Percentiles rank a stretch among this genome's conserved stretches.
These are phyloP conservation scores for Catalaphyllia jardinei DNA, from an alignment of 64 coral and sea anemone genomes.

Conservation along the genomic window DNA sequence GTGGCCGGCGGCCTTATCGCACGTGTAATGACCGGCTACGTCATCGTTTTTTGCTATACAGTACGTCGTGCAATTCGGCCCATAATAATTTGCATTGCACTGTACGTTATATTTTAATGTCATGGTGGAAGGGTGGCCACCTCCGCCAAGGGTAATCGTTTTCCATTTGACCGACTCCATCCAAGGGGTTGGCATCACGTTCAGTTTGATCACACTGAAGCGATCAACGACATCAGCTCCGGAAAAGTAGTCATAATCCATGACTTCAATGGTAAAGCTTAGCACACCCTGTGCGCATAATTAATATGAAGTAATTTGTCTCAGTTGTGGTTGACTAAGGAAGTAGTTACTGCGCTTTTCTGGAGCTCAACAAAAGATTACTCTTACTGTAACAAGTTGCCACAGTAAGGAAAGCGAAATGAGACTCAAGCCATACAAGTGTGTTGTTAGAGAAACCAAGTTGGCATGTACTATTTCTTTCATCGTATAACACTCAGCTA, in stretches of 20 bases:
- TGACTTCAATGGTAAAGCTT: not conserved
- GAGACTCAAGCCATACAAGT: too few species aligned
- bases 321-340: too few species aligned
- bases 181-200: not conserved
- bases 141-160: not conserved
- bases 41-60: constrained; percentile 65
- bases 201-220: not conserved
- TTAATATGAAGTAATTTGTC: not conserved
- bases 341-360: too few species aligned
- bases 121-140: constrained; percentile 3
- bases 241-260: not conserved
- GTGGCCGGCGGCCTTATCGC: constrained; percentile 58
- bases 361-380: too few species aligned
- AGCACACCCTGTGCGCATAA: not conserved
- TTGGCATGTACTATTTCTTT: too few species aligned
- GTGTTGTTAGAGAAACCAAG: too few species aligned
- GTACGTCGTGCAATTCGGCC: constrained; percentile 61
- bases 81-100: constrained; percentile 84
- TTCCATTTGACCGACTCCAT: not conserved
- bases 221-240: not conserved
- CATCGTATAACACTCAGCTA: too few species aligned
- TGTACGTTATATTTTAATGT: constrained; percentile 37
- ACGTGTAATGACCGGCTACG: constrained; percentile 66
- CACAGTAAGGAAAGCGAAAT: too few species aligned
- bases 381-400: too few species aligned